Percentiles rank a stretch among this genome's conserved stretches.
Conservation (phyloP, 2,888 invertebrate species). For the Mesoligia furuncula region DNA sequence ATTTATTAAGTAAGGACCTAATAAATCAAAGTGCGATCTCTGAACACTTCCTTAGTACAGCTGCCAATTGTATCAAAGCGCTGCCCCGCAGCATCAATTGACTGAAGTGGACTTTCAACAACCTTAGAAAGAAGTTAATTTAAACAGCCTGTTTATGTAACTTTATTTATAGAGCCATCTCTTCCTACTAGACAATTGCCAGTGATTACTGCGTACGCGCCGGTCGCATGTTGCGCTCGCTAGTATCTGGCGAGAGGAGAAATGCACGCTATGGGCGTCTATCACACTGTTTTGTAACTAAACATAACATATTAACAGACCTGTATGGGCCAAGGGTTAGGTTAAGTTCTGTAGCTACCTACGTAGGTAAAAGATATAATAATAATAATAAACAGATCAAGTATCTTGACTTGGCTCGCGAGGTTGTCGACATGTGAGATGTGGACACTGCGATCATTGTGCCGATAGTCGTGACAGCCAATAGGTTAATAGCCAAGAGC, state of each 20-base stretch:
- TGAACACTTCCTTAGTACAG: constrained; percentile 25
- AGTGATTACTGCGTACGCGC: constrained; percentile 54
- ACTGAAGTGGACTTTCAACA: constrained; percentile 46
- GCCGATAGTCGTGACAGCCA: no score
- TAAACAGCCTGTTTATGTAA: constrained; percentile 47
- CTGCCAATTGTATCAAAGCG: constrained; percentile 37
- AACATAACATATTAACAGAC: background rate
- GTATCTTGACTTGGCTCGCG: no score
- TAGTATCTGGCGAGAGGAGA: constrained; percentile 38
- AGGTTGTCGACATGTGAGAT: no score
- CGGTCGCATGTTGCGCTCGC: constrained; percentile 47
- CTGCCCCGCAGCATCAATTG: constrained; percentile 45
- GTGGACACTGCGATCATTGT: no score
- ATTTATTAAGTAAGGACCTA: background rate
- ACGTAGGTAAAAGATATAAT: no score
- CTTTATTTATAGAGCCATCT: constrained; percentile 45
- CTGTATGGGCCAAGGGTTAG: background rate
- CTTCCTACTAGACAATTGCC: constrained; percentile 56
- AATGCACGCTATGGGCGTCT: constrained; percentile 37
- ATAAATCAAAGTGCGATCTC: background rate
- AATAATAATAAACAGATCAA: no score
- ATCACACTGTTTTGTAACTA: constrained; percentile 40
- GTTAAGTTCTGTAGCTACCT: background rate
- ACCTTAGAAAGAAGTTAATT: constrained; percentile 38
- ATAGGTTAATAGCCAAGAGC: no score